Evolutionary conservation across 2,888 invertebrate genomes (phyloP), one percentile per base, ranked within the genome.

Genomic region (Agonopterix alstromeriana): DNA sequence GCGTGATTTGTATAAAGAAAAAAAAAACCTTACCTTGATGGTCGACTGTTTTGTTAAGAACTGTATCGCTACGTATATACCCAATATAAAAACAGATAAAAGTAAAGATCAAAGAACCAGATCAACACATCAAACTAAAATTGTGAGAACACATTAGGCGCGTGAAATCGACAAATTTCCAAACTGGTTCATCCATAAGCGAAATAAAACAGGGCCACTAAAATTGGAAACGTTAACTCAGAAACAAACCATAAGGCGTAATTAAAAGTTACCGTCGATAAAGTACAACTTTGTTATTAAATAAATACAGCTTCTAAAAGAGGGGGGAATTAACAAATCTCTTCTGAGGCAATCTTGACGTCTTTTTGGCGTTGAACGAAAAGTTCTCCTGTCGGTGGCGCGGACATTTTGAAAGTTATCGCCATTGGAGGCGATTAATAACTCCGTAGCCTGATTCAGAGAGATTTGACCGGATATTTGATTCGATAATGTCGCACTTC

Each of bases 181-280:
- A 10, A 38, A 38, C 38, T n/a, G 10, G 38, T 10, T 38, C 38
- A 38, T n/a, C 38, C 4, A 38, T 10, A 38, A 38, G 38, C 12
- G 41, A 11, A 41, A 41, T n/a, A 41, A 12, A 11, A 41, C 10
- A 12, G 41, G 27, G 27, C 27, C 27, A 27, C 27, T 27, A 27
- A n/a, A 38, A 38, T 38, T 10, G 38, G 10, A 38, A 38, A 10
- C 38, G 38, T 38, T 38, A 38, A 10, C 10, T n/a, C 38, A 9
- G 10, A 47, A 35, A 36, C 48, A 42, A 35, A 40, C 43, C 46
- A 35, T n/a, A 58, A 61, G 56, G 65, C 65, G 72, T 77, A 68
- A 78, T 80, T 77, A 78, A 74, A 78, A 77, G 59, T 75, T 69
- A 56, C 51, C 54, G 50, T 57, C 68, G 70, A 73, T 67, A 67